Evolutionary conservation across 64 coral and sea anemone genomes (phyloP).

Genomic region (Anthopleura sola): DNA sequence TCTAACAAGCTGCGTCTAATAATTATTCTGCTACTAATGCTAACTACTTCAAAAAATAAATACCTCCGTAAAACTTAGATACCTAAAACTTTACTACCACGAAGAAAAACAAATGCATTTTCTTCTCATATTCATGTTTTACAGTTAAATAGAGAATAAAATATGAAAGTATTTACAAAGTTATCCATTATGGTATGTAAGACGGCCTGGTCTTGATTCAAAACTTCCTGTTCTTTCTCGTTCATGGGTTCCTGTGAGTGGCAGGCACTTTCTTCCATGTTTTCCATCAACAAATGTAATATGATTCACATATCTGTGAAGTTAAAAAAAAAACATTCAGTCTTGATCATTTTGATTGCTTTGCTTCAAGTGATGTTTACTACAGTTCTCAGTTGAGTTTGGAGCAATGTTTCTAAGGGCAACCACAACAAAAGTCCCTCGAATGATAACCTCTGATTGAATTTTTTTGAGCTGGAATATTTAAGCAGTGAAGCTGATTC

Average conservation of each 20-base stretch:
- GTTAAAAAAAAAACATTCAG: background rate
- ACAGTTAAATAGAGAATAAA: background rate
- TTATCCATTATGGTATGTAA: constrained; percentile 26
- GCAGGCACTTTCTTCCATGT: constrained; percentile 87
- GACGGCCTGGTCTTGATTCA: background rate
- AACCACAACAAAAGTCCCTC: too few species aligned
- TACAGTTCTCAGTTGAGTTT: too few species aligned
- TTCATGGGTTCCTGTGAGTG: constrained; percentile 24
- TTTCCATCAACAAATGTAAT: constrained; percentile 98
- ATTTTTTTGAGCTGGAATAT: too few species aligned
- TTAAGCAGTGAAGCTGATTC: too few species aligned
- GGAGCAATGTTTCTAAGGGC: too few species aligned
- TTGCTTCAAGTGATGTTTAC: background rate
- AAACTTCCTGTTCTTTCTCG: constrained; percentile 6
- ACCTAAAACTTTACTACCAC: background rate
- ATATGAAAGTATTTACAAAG: background rate
- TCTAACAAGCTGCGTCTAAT: background rate
- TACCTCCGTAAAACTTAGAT: background rate
- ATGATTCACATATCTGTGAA: constrained; percentile 76
- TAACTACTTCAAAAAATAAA: background rate
- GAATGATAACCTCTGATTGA: too few species aligned
- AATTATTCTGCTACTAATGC: background rate
- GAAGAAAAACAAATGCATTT: background rate
- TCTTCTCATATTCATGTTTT: background rate
- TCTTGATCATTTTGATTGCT: background rate